Conservation (phyloP, 2,888 invertebrate species). For the Willowsia nigromaculata region DNA sequence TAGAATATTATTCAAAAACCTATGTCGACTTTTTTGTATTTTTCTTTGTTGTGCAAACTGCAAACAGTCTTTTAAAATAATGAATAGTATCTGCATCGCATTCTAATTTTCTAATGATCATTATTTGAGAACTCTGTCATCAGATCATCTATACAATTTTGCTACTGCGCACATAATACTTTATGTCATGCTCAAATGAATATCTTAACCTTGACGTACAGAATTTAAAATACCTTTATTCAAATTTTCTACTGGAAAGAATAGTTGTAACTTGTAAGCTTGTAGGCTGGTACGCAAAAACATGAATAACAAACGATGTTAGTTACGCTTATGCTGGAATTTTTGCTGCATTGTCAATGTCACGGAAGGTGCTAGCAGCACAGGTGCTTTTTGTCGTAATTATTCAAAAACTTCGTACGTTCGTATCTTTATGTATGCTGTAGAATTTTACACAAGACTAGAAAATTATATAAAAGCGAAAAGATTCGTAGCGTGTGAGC, state of each 20-base stretch:
- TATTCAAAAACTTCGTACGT: not conserved
- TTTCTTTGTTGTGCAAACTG: no score
- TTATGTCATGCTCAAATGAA: not conserved
- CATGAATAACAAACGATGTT: not conserved
- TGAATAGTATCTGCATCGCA: no score
- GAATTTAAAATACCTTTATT: not conserved
- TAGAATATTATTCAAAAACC: no score
- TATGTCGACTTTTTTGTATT: no score
- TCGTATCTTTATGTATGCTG: not conserved
- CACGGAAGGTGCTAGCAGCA: no score
- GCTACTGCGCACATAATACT: no score
- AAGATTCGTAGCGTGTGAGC: no score
- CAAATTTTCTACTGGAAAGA: not conserved
- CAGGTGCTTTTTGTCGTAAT: not conserved
- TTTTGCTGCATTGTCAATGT: slow-evolving; percentile 12
- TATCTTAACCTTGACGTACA: not conserved
- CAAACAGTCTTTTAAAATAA: no score
- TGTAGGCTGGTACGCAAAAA: no score
- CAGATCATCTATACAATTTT: no score
- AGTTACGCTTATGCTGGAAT: not conserved
- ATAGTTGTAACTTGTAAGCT: not conserved
- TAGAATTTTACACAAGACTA: not conserved
- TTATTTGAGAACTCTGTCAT: no score
- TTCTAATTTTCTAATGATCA: no score
- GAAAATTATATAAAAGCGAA: not conserved